Conservation (phyloP, 2,797 vertebrate genomes). For the Carcharodon carcharias region DNA sequence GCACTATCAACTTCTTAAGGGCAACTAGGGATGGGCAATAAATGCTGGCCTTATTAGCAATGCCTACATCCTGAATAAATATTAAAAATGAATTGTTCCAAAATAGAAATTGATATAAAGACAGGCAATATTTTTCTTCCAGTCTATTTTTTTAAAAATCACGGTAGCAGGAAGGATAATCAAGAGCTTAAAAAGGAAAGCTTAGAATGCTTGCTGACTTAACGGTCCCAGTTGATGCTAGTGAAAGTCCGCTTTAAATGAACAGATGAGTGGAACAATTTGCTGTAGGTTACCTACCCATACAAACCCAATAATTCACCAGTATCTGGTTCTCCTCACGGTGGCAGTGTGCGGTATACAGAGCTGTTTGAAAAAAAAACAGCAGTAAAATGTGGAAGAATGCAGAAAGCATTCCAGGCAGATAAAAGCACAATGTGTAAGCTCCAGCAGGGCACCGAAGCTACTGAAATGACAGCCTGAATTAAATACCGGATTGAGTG, state of each 20-base stretch:
- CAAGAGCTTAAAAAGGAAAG: background rate
- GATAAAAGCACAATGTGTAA: background rate
- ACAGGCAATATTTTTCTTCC: background rate
- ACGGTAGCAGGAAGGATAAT: background rate
- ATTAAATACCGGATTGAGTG: background rate
- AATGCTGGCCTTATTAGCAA: background rate
- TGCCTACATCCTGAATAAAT: background rate
- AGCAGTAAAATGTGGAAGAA: background rate
- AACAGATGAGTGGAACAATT: background rate
- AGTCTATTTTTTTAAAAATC: background rate
- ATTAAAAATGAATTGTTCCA: background rate
- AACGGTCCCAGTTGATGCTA: background rate
- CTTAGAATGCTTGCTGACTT: background rate
- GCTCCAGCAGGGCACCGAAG: background rate
- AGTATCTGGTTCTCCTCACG: background rate
- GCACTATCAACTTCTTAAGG: background rate
- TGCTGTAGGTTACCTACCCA: background rate
- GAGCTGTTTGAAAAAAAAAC: background rate
- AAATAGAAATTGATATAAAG: background rate
- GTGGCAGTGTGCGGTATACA: background rate
- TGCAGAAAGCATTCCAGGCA: background rate
- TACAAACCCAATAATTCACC: background rate
- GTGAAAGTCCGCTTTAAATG: background rate
- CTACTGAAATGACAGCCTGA: background rate
- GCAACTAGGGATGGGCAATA: background rate